These are phyloP conservation scores for Sthenelais limicola DNA, from an alignment of 2,888 invertebrate species.

Conservation along the genomic window DNA sequence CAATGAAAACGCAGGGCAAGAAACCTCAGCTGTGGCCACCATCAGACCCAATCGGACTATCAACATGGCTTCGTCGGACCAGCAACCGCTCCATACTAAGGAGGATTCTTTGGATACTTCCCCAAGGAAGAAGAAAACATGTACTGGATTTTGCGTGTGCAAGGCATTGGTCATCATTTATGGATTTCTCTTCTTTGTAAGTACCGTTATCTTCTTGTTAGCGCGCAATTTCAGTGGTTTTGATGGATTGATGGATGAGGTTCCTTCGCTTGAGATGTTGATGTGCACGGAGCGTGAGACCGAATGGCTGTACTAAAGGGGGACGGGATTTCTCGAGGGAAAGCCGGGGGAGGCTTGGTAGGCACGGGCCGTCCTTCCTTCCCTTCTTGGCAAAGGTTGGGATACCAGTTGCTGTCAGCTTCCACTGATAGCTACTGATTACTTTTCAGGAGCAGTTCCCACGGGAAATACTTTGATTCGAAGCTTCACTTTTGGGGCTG, in stretches of 20 bases:
- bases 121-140: conserved; percentile 37
- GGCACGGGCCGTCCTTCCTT: not conserved
- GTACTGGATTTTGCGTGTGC: conserved; percentile 36
- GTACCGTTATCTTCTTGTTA: conserved; percentile 18
- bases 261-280: too few relatives aligned
- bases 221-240: not conserved
- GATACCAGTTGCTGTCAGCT: not conserved
- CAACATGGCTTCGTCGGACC: conserved; percentile 19
- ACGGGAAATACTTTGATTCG: too few relatives aligned
- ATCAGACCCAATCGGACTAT: too few relatives aligned
- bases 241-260: not conserved
- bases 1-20: too few relatives aligned
- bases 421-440: too few relatives aligned
- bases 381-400: not conserved
- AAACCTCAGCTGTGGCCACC: too few relatives aligned
- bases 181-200: conserved; percentile 41
- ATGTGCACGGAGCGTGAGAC: not conserved
- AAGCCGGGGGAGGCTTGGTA: not conserved
- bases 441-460: too few relatives aligned
- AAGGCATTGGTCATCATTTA: conserved; percentile 41
- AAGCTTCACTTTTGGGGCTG: too few relatives aligned
- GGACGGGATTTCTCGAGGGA: too few relatives aligned
- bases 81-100: conserved; percentile 35
- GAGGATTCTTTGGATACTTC: conserved; percentile 33
- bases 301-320: too few relatives aligned